Conservation (phyloP, 2,888 invertebrate genomes). For the Eutolmus rufibarbis region DNA sequence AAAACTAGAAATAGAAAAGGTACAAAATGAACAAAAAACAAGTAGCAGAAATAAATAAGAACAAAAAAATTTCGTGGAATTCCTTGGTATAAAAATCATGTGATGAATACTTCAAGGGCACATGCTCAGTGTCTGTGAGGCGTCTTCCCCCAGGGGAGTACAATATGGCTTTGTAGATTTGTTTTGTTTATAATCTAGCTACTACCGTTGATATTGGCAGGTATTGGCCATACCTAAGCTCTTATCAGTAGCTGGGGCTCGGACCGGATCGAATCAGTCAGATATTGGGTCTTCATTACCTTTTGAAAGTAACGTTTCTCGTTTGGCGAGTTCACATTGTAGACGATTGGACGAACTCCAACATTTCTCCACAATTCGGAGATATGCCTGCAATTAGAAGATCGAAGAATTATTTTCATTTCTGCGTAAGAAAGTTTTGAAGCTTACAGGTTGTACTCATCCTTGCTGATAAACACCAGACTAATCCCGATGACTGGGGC, state of each 20-base stretch:
- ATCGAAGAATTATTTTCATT: conserved; percentile 3
- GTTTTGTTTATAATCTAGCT: background rate
- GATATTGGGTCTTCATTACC: conserved; percentile 62
- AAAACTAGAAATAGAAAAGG: background rate
- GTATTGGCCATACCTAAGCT: background rate
- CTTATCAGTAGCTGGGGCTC: conserved; percentile 57
- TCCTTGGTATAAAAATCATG: background rate
- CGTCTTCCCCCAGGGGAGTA: background rate
- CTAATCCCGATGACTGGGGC: conserved; percentile 62
- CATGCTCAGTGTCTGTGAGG: background rate
- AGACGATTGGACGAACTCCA: conserved; percentile 62
- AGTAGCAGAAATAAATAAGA: background rate
- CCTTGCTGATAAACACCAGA: conserved; percentile 61
- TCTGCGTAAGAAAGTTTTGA: background rate
- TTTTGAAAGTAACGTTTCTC: conserved; percentile 63
- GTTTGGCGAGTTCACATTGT: conserved; percentile 63
- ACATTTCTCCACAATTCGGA: conserved; percentile 62
- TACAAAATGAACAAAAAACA: background rate
- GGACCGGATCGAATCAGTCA: conserved; percentile 62
- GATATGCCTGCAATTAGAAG: conserved; percentile 55
- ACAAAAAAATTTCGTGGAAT: background rate
- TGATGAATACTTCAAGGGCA: background rate
- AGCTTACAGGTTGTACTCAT: conserved; percentile 60
- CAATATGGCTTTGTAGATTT: background rate
- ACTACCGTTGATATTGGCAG: background rate